These are phyloP conservation scores for Pyrgus malvae DNA, from an alignment of 2,888 invertebrate genomes.

Conservation along the genomic window DNA sequence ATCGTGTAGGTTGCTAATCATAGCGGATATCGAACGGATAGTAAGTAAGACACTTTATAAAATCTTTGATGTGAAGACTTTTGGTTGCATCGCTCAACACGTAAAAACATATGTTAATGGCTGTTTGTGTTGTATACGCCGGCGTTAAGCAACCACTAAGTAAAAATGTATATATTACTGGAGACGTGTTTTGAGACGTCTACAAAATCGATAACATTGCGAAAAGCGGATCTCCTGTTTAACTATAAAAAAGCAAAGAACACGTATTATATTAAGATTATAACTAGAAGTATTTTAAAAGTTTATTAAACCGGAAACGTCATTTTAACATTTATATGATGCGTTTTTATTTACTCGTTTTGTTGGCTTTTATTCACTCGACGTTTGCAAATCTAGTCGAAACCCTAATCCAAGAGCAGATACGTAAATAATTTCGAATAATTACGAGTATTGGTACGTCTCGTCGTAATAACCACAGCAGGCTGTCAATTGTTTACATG, in stretches of 20 bases:
- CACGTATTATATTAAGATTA: too few species aligned
- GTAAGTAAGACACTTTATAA: slow-evolving; percentile 2
- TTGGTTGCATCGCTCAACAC: slow-evolving; percentile 42
- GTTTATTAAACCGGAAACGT: too few species aligned
- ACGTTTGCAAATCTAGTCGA: too few species aligned
- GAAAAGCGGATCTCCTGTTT: background rate
- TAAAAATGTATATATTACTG: slow-evolving; percentile 29
- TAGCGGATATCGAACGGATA: background rate
- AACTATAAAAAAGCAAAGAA: too few species aligned
- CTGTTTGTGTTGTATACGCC: slow-evolving; percentile 38
- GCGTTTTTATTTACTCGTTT: too few species aligned
- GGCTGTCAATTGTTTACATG: slow-evolving; percentile 56
- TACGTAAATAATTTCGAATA: background rate
- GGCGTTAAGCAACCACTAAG: slow-evolving; percentile 44
- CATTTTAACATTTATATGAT: too few species aligned
- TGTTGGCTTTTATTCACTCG: too few species aligned
- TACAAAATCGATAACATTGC: background rate
- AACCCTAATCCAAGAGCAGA: too few species aligned
- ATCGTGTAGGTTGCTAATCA: too few species aligned
- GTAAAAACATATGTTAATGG: slow-evolving; percentile 42
- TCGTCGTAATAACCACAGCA: slow-evolving; percentile 40
- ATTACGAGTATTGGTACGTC: slow-evolving; percentile 1
- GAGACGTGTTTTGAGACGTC: background rate
- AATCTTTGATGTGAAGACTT: slow-evolving; percentile 35
- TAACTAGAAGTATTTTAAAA: too few species aligned